phyloP scores from a whole-genome alignment of 2,113 vertebrate species.

The Echinops telfairi region DNA sequence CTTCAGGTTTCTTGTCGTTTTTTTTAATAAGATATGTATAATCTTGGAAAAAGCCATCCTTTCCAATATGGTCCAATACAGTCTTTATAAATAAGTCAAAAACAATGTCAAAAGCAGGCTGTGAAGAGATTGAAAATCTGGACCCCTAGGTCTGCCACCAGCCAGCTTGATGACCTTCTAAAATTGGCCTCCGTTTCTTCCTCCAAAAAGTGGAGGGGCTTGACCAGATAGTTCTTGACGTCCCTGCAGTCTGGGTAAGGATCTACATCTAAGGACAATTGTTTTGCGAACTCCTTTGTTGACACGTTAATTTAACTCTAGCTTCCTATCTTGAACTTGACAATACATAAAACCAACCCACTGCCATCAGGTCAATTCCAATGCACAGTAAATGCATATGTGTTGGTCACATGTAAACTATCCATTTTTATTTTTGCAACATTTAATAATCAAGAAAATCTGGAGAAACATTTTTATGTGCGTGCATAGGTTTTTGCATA shows the following conservation, averaged over 20 bases:
- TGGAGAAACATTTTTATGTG: neutral
- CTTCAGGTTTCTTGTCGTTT: slow-evolving; percentile 72
- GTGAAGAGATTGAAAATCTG: slow-evolving; percentile 17
- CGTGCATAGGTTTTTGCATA: neutral
- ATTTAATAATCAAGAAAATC: slow-evolving; percentile 57
- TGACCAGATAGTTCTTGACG: neutral
- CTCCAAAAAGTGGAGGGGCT: neutral
- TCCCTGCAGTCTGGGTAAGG: neutral
- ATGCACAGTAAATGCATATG: neutral
- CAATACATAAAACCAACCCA: too few relatives aligned
- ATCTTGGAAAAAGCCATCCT: slow-evolving; percentile 42
- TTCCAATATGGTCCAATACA: slow-evolving; percentile 16
- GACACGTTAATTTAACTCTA: neutral
- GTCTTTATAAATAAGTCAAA: slow-evolving; percentile 70
- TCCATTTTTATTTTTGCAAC: slow-evolving; percentile 59
- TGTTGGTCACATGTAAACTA: slow-evolving; percentile 51
- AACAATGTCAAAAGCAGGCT: slow-evolving; percentile 32
- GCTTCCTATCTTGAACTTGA: neutral
- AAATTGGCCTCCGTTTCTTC: neutral
- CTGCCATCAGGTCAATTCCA: too few relatives aligned
- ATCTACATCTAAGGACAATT: neutral
- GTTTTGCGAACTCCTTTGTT: neutral
- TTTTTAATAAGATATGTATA: slow-evolving; percentile 64
- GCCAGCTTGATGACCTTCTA: neutral
- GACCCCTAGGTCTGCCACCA: slow-evolving; percentile 13